Evolutionary conservation across 2,113 vertebrate species (phyloP).

Genomic region (Anseranas semipalmata): DNA sequence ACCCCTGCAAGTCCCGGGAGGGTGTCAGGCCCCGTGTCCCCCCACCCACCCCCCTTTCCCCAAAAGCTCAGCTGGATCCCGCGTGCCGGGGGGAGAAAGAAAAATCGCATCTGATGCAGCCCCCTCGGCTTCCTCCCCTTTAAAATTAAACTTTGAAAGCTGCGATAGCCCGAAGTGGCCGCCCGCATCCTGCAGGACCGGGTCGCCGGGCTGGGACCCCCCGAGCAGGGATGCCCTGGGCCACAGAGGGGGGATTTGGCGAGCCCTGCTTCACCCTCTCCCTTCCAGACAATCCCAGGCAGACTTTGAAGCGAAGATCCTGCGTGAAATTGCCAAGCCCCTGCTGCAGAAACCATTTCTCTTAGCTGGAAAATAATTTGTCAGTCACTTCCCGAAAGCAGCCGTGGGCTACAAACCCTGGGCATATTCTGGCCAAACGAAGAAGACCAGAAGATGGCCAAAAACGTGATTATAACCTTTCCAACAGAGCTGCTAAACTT

Average conservation of each 20-base stretch:
- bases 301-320: constrained; percentile 14
- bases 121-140: fast-evolving
- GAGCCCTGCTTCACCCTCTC: not conserved
- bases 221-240: not conserved
- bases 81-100: fast-evolving
- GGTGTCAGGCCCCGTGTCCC: not conserved
- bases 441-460: constrained; percentile 8
- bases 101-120: not conserved
- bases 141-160: not conserved
- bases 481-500: not conserved
- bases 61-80: not conserved
- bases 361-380: not conserved
- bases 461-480: not conserved
- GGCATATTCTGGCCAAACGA: constrained; percentile 27
- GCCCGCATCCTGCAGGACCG: not conserved
- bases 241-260: not conserved
- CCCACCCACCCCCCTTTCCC: not conserved
- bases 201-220: not conserved
- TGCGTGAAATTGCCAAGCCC: not conserved
- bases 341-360: not conserved
- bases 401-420: not conserved
- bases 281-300: not conserved
- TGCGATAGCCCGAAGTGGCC: fast-evolving
- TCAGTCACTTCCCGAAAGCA: not conserved
- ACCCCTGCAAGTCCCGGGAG: not conserved